Base-by-base conservation (phyloP, 2,888 invertebrate species). In the Parnassius glacialis region DNA sequence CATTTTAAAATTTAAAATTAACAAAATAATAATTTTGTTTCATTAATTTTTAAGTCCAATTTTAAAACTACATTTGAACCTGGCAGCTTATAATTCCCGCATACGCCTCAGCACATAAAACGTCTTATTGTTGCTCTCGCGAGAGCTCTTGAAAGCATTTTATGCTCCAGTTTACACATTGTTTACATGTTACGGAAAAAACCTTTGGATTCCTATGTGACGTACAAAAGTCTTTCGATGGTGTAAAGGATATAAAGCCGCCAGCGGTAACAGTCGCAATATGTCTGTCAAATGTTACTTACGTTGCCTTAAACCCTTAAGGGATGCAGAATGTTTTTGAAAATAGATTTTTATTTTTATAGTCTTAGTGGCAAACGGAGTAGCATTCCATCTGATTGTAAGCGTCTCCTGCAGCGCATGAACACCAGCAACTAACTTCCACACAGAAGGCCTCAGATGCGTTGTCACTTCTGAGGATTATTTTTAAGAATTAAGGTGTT, bases 131-230 rank as follows among this genome's bases (percentile, higher is more conserved):
- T 87, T 75, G 75, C 73, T 67, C 80, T 75, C 80, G 66, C 64
- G 83, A 83, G 86, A 74, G 79, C 73, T 67, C 78, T 85, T 74
- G 76, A 79, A 74, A 76, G 77, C 70, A 76, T 82, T 87, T 81
- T 76, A 83, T 76, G 78, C 78, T 74, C 75, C 77, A 78, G 76
- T 81, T 77, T 69, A 72, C 75, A 78, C 75, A 76, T 80, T 79
- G 56, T 72, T 68, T 65, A 74, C 72, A 76, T 76, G 68, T 70
- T 70, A 72, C 73, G 70, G 66, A 67, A 70, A 71, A 72, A 70
- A 59, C 74, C 70, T 75, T 51, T 54, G 25, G 51, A 48, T n/a
- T 63, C 52, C 60, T 52, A 59, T 59, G 16, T 52, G 44, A 45
- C 20, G 57, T 48, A 57, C 41, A 42, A 45, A 53, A 57, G 53